Evolutionary conservation across 2,113 vertebrate genomes (phyloP), one percentile per base, ranked within the genome.

Genomic region (Pelvicachromis taeniatus): DNA sequence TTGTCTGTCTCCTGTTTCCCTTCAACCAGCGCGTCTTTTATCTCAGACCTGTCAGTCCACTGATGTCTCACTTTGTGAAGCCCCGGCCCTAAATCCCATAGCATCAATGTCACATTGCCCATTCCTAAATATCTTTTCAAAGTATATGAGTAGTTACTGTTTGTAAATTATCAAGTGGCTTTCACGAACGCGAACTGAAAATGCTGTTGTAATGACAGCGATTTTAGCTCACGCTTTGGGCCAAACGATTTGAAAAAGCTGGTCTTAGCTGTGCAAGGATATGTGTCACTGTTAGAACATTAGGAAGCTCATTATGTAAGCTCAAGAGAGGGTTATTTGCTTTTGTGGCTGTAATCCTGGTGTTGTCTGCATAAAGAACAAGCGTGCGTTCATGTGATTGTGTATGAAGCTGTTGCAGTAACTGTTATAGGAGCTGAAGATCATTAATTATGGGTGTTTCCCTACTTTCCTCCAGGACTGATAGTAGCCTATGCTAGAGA

Each of bases 381-480:
- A 80, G 31, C 68, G 68, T 48, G 42, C 81, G 85, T 85, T 45
- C 83, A 35, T 80, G 50, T 40, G 53, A 77, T 45, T 55, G 78
- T 61, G 79, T 63, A 59, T 83, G 61, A 55, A 14, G 61, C 68
- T 9, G 12, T 31, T 31, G 81, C 82, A 58, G 83, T 78, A 58
- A 63, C 82, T 54, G 85, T 65, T 45, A 58, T 81, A 73, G 78
- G 54, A 82, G 85, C 78, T 89, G 82, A 91, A 86, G 85, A 90
- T 91, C 85, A 92, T 95, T 94, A 93, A 95, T 94, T 92, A 89
- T 48, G 61, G 61, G 83, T 90, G 88, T 88, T 88, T 85, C 82
- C 83, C 82, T 75, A 80, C 65, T 91, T 90, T 80, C 84, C 93
- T 92, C 35, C 88, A 83, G 93, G 92, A 88, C 87, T 87, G 85